Evolutionary conservation across 2,797 vertebrate genomes (phyloP).

Genomic region (Geotrypetes seraphini): DNA sequence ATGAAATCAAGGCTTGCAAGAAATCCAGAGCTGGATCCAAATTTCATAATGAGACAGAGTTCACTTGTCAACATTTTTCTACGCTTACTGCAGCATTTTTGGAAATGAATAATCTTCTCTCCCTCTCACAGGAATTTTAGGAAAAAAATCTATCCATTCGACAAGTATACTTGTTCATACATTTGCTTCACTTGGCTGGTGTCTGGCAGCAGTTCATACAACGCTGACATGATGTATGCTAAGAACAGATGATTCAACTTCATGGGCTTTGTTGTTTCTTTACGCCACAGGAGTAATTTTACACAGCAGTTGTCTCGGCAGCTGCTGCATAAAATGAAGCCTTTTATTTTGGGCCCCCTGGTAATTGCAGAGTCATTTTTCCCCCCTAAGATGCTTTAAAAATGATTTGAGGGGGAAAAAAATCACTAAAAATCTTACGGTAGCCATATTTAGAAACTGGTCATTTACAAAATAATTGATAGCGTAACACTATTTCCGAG

Average conservation of each 20-base stretch:
- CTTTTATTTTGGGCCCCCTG: conserved; percentile 12
- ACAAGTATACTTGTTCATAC: conserved; percentile 9
- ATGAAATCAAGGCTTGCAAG: too few relatives aligned
- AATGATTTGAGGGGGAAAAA: not conserved
- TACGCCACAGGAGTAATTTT: conserved; percentile 9
- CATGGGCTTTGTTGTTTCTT: conserved; percentile 4
- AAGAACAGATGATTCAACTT: conserved; percentile 7
- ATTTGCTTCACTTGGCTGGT: conserved; percentile 3
- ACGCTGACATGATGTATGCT: conserved; percentile 20
- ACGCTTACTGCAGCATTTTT: too few relatives aligned
- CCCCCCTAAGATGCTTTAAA: not conserved
- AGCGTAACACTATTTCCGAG: too few relatives aligned
- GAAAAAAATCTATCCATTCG: conserved; percentile 5
- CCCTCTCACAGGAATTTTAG: too few relatives aligned
- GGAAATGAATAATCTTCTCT: too few relatives aligned
- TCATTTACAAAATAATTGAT: conserved; percentile 1
- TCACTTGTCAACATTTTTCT: too few relatives aligned
- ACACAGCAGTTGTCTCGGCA: conserved; percentile 12
- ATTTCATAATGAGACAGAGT: too few relatives aligned
- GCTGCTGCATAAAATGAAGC: conserved; percentile 6
- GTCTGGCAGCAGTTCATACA: conserved; percentile 17
- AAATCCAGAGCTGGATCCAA: too few relatives aligned
- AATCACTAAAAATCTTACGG: not conserved
- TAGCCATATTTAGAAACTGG: not conserved
- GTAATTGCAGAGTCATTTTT: conserved; percentile 4